Evolutionary conservation across 2,888 invertebrate species (phyloP).

Genomic region (Halocaridina rubra): DNA sequence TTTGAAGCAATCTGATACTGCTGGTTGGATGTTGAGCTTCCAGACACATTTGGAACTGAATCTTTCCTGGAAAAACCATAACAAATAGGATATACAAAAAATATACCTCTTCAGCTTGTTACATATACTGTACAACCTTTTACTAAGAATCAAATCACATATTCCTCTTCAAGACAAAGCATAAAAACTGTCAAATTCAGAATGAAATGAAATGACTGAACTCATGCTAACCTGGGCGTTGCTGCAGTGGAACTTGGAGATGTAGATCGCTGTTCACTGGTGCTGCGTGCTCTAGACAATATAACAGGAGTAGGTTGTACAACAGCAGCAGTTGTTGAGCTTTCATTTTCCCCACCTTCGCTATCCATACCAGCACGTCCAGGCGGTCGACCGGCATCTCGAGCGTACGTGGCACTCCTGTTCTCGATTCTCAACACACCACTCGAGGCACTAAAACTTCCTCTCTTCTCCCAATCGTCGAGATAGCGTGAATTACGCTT

Average conservation of each 20-base stretch:
- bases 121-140: too few species aligned
- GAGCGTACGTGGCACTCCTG: slow-evolving; percentile 32
- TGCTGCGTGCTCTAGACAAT: slow-evolving; percentile 44
- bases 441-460: slow-evolving; percentile 15
- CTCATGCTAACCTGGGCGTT: slow-evolving; percentile 25
- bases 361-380: slow-evolving; percentile 31
- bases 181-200: neutral
- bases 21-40: slow-evolving; percentile 14
- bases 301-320: slow-evolving; percentile 43
- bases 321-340: slow-evolving; percentile 20
- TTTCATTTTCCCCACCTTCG: slow-evolving; percentile 28
- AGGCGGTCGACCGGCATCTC: slow-evolving; percentile 47
- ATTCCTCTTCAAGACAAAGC: too few species aligned
- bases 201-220: neutral
- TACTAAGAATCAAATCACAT: too few species aligned
- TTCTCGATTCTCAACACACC: slow-evolving; percentile 37
- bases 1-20: slow-evolving; percentile 55
- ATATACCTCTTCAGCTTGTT: too few species aligned
- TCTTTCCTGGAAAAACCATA: slow-evolving; percentile 37
- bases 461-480: slow-evolving; percentile 56
- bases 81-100: neutral
- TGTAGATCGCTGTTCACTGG: slow-evolving; percentile 42
- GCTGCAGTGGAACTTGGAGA: slow-evolving; percentile 33
- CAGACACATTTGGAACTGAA: slow-evolving; percentile 30
- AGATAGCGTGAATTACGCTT: neutral